A percentile compares a stretch with the other conserved stretches of the same genome.
Conservation (phyloP, 1,140 invertebrate genomes). For the Rhagoletis pomonella region DNA sequence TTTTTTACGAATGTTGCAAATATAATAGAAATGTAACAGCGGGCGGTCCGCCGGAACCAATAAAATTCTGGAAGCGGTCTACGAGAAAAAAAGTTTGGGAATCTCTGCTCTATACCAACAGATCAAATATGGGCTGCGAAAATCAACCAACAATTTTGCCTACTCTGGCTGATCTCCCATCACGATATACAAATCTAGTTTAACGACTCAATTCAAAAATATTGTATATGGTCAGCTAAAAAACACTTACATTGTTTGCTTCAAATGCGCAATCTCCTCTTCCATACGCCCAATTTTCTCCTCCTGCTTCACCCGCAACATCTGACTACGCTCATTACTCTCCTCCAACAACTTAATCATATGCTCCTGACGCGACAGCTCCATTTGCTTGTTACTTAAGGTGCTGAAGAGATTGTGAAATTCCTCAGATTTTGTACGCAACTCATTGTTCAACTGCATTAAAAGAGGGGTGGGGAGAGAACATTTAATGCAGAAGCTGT, state of each 20-base stretch:
- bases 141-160: too few relatives aligned
- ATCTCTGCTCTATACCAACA: too few relatives aligned
- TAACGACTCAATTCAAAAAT: too few relatives aligned
- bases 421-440: constrained; percentile 76
- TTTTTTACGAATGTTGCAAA: too few relatives aligned
- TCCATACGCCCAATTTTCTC: constrained; percentile 78
- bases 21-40: too few relatives aligned
- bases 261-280: constrained; percentile 70
- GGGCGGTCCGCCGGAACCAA: too few relatives aligned
- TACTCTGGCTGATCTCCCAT: too few relatives aligned
- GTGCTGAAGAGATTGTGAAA: constrained; percentile 76
- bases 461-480: background rate
- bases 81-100: too few relatives aligned
- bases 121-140: too few relatives aligned
- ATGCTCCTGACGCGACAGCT: constrained; percentile 77
- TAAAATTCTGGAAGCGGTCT: too few relatives aligned
- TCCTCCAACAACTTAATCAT: constrained; percentile 78
- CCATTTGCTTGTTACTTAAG: constrained; percentile 77
- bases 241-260: constrained; percentile 61
- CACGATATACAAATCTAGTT: too few relatives aligned
- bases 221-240: background rate
- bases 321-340: constrained; percentile 77
- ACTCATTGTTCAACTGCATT: constrained; percentile 75
- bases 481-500: background rate
- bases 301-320: constrained; percentile 78